Evolutionary conservation across 2,888 invertebrate species (phyloP), one percentile per base, ranked within the genome.

Genomic region (Oxytorus armatus): DNA sequence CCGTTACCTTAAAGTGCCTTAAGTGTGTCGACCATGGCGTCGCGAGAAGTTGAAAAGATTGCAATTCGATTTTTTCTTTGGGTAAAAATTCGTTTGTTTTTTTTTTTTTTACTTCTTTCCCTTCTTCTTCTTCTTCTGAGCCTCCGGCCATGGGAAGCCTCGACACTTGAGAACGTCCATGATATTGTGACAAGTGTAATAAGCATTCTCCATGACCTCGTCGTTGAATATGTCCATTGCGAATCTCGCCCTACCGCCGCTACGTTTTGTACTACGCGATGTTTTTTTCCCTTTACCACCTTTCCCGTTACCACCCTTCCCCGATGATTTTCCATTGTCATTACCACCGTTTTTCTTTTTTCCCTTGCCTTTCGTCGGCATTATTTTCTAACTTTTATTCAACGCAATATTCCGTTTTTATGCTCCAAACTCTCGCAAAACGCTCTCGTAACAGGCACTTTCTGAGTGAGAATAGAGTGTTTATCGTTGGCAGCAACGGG

Each of bases 131-230:
- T 97, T 97, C 92, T 97, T 97, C 86, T 96, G 96, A 4, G 95
- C 96, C 82, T 97, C 97, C 0, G 97, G 96, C 95, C 98, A 98
- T 33, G 96, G 96, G 91, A 98, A 98, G 0, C 98, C 98, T 83
- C 98, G 93, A 44, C 96, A 96, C 86, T 95, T 95, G 11, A 98
- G 92, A 8, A 98, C 94, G 89, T 98, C 98, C 92, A 97, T 97
- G 0, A 98, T 96, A 90, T 97, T 98, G 89, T 98, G 98, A 85
- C 98, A 98, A 0, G 96, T 97, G 88, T 97, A 97, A 90, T 98
- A 98, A 0, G 98, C 97, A 89, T 98, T 98, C 84, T 97, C 96
- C 97, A 98, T 98, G 0, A 97, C 98, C 1, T 96, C 95, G 85
- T 97, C 97, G 83, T 96, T 97, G 87, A 98, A 95, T 88, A 98